Conservation (phyloP, 2,888 invertebrate species). For the Drosophila putrida region DNA sequence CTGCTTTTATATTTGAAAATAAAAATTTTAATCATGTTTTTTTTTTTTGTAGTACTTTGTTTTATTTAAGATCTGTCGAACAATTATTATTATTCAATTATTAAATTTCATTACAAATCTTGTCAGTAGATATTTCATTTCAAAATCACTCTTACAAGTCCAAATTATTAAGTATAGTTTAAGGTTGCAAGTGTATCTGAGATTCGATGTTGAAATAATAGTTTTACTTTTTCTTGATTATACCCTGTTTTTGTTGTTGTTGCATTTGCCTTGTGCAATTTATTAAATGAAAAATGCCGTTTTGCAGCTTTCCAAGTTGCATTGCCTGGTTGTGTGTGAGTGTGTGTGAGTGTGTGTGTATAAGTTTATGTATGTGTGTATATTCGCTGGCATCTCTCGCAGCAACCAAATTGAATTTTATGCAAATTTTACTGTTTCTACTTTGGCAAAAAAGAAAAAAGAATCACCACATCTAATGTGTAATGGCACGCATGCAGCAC, state of each 20-base stretch:
- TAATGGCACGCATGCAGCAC: slow-evolving; percentile 64
- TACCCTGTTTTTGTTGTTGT: slow-evolving; percentile 36
- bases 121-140: too few relatives aligned
- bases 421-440: slow-evolving; percentile 76
- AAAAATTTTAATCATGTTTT: too few relatives aligned
- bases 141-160: too few relatives aligned
- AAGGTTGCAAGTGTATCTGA: slow-evolving; percentile 41
- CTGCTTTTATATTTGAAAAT: not conserved
- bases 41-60: too few relatives aligned
- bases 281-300: slow-evolving; percentile 82
- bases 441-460: slow-evolving; percentile 49
- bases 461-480: slow-evolving; percentile 78
- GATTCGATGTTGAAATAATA: slow-evolving; percentile 17
- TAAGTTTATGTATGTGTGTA: slow-evolving; percentile 33
- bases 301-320: slow-evolving; percentile 82
- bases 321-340: slow-evolving; percentile 41
- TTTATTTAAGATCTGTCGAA: too few relatives aligned
- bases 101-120: too few relatives aligned
- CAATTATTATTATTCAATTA: too few relatives aligned
- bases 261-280: slow-evolving; percentile 78
- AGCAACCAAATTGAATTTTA: slow-evolving; percentile 77
- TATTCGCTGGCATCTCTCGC: slow-evolving; percentile 66
- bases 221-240: slow-evolving; percentile 54
- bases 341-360: slow-evolving; percentile 12
- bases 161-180: too few relatives aligned